phyloP scores from a whole-genome alignment of 2,113 vertebrate genomes.

The Gambusia affinis region DNA sequence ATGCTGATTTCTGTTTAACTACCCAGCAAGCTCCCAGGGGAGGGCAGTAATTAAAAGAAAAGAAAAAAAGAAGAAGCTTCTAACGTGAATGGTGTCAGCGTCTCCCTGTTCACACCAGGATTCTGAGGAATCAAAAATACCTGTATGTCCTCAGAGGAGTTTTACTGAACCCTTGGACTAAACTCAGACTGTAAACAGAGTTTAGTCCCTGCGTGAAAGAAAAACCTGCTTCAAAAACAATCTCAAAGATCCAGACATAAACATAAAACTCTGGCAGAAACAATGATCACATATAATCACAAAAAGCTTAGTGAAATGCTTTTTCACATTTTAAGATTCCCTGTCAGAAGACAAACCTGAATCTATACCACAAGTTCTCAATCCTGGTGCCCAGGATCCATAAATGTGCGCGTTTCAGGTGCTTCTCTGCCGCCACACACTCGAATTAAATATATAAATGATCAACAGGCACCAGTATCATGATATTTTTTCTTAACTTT shows the following conservation, averaged over 20 bases:
- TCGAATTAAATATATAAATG: too few relatives aligned
- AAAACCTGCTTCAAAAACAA: not conserved
- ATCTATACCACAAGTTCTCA: too few relatives aligned
- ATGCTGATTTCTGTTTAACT: conserved; percentile 86
- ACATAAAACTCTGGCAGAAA: not conserved
- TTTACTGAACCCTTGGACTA: conserved; percentile 5
- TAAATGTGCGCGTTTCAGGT: too few relatives aligned
- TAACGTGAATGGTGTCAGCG: conserved; percentile 78
- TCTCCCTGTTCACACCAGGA: conserved; percentile 55
- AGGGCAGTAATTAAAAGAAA: conserved; percentile 82
- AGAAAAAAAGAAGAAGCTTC: conserved; percentile 47
- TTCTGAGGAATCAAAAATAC: conserved; percentile 43
- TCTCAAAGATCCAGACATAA: not conserved
- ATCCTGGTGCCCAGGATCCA: too few relatives aligned
- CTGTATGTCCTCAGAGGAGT: conserved; percentile 4
- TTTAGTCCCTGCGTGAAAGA: not conserved
- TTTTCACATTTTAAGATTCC: too few relatives aligned
- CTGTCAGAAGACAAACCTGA: too few relatives aligned
- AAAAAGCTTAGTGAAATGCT: too few relatives aligned
- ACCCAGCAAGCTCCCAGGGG: conserved; percentile 77
- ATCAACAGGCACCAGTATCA: too few relatives aligned
- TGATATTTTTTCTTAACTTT: too few relatives aligned
- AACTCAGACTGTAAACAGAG: conserved; percentile 6
- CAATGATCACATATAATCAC: not conserved
- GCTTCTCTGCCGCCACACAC: too few relatives aligned